Evolutionary conservation across 2,113 vertebrate genomes (phyloP), one percentile per base, ranked within the genome.

Genomic region (Natator depressus): DNA sequence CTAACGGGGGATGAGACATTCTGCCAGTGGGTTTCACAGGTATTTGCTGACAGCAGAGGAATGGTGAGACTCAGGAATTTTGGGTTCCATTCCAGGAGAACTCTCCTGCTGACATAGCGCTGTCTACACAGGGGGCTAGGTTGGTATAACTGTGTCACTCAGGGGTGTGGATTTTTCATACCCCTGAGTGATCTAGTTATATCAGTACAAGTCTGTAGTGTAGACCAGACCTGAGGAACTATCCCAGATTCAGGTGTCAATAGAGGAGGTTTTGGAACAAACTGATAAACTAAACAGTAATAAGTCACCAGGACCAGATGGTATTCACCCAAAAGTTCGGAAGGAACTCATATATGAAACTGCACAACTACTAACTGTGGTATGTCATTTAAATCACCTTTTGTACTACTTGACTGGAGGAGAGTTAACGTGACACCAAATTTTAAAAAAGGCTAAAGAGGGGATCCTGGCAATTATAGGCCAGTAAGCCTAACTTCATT

Each of bases 11-110:
- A 31, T 17, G 90, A 95, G 80, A 79, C 89, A 94, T 95, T 96
- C 91, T 93, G 87, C 97, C 95, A 87, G 80, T 94, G 76, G 72
- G 79, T 62, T 85, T 84, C 93, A 72, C n/a, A 10, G 85, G 82
- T 79, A 89, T 50, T 51, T 31, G 79, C 88, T 88, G 81, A 94
- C 55, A 90, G 46, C 17, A 96, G 72, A 88, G 42, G 55, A 17
- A 11, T 0, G 1, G 53, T 57, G 95, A 94, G 86, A 91, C 91
- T 95, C 87, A 86, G 65, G 80, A 89, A 82, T n/a, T 47, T 0
- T 69, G 49, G 49, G 62, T 96, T 95, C 84, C 88, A 25, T 38
- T 95, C 94, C 93, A 89, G 14, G 62, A 65, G 62, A 65, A 65
- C 16, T 65, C 31, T 35, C 3, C 14, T 35, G 57, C 57, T 2